Evolutionary conservation across 2,888 invertebrate species (phyloP).

Genomic region (Aspidiotus rigidus): DNA sequence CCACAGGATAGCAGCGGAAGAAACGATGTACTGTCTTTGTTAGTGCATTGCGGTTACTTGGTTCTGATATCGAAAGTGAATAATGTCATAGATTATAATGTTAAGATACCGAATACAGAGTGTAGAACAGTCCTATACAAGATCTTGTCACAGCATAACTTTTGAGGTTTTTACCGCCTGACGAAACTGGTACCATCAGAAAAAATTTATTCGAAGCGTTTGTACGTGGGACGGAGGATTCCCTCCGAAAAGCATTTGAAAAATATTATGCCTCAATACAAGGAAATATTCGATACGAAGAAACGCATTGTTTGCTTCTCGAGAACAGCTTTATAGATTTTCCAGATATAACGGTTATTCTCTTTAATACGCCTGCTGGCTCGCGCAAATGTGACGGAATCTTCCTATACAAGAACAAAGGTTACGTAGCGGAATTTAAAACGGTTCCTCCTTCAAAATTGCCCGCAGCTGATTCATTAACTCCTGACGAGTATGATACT

Average conservation of each 20-base stretch:
- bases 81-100: conserved; percentile 1
- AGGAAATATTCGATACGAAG: conserved; percentile 8
- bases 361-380: conserved; percentile 5
- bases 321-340: neutral
- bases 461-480: conserved; percentile 1
- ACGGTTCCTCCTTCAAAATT: conserved; percentile 5
- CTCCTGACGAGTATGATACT: conserved; percentile 8
- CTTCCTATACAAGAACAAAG: conserved; percentile 7
- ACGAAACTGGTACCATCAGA: neutral
- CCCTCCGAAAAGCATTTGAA: conserved; percentile 1
- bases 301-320: conserved; percentile 7
- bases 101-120: conserved; percentile 9
- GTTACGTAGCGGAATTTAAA: conserved; percentile 7
- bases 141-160: neutral
- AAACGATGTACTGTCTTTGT: conserved; percentile 2
- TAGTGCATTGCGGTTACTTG: conserved; percentile 9
- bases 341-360: neutral
- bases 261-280: conserved; percentile 6
- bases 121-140: neutral
- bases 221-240: conserved; percentile 5
- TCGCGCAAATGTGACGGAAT: neutral
- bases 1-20: conserved; percentile 3
- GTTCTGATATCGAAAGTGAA: neutral
- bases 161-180: conserved; percentile 5
- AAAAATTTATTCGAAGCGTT: conserved; percentile 2